phyloP scores from a whole-genome alignment of 35 echinoderm and acorn worm genomes.

The Holothuria glaberrima region DNA sequence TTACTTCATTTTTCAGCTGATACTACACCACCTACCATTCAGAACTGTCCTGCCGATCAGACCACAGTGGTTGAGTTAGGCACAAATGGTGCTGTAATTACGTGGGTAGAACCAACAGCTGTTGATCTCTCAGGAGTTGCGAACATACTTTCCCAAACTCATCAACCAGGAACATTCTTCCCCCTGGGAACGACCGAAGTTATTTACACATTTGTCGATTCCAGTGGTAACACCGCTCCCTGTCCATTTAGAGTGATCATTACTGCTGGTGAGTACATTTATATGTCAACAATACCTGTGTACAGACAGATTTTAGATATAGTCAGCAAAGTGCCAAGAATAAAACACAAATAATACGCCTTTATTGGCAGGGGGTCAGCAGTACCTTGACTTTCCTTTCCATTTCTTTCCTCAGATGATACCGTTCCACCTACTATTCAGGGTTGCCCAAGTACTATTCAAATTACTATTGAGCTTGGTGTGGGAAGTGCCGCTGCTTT shows the following conservation, averaged over 20 bases:
- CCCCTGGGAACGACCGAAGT: not conserved
- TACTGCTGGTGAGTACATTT: not conserved
- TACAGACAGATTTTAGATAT: too few species aligned
- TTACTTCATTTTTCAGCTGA: not conserved
- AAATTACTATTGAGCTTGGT: not conserved
- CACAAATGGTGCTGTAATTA: not conserved
- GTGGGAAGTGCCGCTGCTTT: conserved; percentile 14
- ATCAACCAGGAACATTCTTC: not conserved
- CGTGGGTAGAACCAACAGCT: not conserved
- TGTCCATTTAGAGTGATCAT: not conserved
- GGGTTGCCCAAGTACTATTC: conserved; percentile 46
- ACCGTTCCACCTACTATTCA: conserved; percentile 28
- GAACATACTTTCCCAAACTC: not conserved
- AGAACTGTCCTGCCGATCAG: conserved; percentile 58
- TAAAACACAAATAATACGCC: too few species aligned
- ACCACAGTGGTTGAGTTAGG: conserved; percentile 34
- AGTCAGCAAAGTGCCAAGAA: too few species aligned
- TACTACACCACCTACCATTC: conserved; percentile 39
- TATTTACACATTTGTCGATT: not conserved
- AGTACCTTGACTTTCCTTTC: too few species aligned
- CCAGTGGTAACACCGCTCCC: not conserved
- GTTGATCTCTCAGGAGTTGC: not conserved
- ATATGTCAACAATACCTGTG: too few species aligned
- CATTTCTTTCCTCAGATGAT: conserved; percentile 13
- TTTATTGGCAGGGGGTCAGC: too few species aligned